These are phyloP conservation scores for Drosophila nr. perissopoda DNA, from an alignment of 2,888 invertebrate genomes.

Conservation along the genomic window DNA sequence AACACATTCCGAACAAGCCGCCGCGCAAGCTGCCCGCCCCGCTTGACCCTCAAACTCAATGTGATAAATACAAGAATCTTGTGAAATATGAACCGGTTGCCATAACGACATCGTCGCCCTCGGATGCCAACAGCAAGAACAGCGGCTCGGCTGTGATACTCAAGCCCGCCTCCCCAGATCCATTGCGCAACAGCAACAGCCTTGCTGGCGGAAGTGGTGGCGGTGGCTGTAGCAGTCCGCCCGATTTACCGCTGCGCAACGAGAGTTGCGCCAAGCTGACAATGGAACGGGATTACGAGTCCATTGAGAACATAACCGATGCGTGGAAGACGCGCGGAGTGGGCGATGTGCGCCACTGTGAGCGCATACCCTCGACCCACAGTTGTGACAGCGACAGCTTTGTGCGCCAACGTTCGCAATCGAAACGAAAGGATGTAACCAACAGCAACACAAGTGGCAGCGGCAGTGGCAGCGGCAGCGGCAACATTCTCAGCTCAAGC, in stretches of 20 bases:
- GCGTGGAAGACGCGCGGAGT: slow-evolving; percentile 93
- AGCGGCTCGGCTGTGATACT: slow-evolving; percentile 82
- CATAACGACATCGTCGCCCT: slow-evolving; percentile 81
- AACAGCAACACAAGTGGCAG: slow-evolving; percentile 3
- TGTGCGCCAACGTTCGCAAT: slow-evolving; percentile 84
- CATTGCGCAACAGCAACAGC: slow-evolving; percentile 2
- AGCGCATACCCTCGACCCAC: slow-evolving; percentile 82
- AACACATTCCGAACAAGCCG: slow-evolving; percentile 84
- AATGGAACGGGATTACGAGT: slow-evolving; percentile 87
- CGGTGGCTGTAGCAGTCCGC: slow-evolving; percentile 49
- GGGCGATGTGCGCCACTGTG: slow-evolving; percentile 90
- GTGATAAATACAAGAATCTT: slow-evolving; percentile 83
- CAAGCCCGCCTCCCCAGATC: slow-evolving; percentile 80
- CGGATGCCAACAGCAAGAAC: slow-evolving; percentile 76
- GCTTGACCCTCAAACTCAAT: slow-evolving; percentile 62
- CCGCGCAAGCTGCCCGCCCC: slow-evolving; percentile 81
- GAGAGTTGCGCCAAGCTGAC: slow-evolving; percentile 69
- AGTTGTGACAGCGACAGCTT: slow-evolving; percentile 73
- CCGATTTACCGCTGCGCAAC: slow-evolving; percentile 80
- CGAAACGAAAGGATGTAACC: slow-evolving; percentile 83
- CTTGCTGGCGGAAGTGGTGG: background rate
- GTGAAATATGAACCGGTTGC: slow-evolving; percentile 84
- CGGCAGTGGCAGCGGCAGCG: slow-evolving; percentile 16
- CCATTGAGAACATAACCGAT: slow-evolving; percentile 90
- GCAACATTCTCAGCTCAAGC: slow-evolving; percentile 10